A percentile compares a stretch with the other conserved stretches of the same genome.
phyloP scores from a whole-genome alignment of 2,113 vertebrate genomes.

The Corythaeola cristata region DNA sequence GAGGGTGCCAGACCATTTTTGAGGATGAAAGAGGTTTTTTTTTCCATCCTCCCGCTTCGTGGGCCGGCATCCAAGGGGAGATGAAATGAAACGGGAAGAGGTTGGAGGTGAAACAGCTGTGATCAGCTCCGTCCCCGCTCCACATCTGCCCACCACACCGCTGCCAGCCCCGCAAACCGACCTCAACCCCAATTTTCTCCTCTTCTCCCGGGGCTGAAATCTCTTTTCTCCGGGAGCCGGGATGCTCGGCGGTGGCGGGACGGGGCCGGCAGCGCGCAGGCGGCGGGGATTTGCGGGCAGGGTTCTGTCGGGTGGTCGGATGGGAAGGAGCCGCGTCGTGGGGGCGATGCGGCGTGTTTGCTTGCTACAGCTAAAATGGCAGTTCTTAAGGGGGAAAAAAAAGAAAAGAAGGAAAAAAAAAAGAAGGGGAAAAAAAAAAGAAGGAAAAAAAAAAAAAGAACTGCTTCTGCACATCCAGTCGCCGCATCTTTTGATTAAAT shows the following conservation, averaged over 20 bases:
- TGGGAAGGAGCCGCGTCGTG: not conserved
- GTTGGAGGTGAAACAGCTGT: constrained; percentile 57
- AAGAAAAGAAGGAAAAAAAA: no score
- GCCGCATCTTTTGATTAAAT: constrained; percentile 26
- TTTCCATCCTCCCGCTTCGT: not conserved
- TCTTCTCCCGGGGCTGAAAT: not conserved
- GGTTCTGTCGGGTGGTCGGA: not conserved
- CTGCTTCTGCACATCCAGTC: constrained; percentile 36
- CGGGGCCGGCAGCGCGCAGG: not conserved
- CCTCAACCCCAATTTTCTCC: not conserved
- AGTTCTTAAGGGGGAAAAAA: constrained; percentile 9
- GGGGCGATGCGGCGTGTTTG: constrained; percentile 30
- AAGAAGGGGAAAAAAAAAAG: not conserved
- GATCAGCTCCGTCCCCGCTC: not conserved
- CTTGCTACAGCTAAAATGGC: constrained; percentile 63
- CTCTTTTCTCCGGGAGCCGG: not conserved
- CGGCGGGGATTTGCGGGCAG: not conserved
- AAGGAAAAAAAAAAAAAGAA: not conserved
- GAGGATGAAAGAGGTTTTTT: constrained; percentile 50
- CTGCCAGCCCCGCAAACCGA: not conserved
- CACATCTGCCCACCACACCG: not conserved
- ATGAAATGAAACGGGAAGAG: constrained; percentile 50
- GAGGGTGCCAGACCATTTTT: constrained; percentile 35
- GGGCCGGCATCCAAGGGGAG: constrained; percentile 34
- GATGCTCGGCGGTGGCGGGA: not conserved